Evolutionary conservation across 2,888 invertebrate genomes (phyloP).

Genomic region (Drosophila affinis): DNA sequence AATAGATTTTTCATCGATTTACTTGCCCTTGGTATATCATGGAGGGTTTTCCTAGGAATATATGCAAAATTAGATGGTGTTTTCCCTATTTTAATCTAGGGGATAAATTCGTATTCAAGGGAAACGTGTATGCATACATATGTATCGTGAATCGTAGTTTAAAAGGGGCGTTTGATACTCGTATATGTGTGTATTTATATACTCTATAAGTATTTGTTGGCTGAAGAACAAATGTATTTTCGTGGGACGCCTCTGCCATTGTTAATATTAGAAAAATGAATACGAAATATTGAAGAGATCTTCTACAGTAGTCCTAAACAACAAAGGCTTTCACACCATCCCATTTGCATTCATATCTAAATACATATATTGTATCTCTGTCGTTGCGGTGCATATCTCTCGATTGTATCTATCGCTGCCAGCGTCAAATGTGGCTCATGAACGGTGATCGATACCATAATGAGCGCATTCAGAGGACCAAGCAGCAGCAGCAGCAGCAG

Average conservation of each 20-base stretch:
- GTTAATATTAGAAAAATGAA: neutral
- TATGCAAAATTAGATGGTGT: neutral
- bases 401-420: conserved; percentile 37
- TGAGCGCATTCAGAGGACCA: conserved; percentile 44
- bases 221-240: no score
- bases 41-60: neutral
- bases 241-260: no score
- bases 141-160: no score
- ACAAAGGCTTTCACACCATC: neutral
- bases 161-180: no score
- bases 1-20: neutral
- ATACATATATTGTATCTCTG: conserved; percentile 9
- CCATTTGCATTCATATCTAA: conserved; percentile 33
- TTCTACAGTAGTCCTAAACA: neutral
- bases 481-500: conserved; percentile 13
- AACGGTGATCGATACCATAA: conserved; percentile 61
- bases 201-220: no score
- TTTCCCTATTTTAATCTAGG: neutral
- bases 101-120: no score
- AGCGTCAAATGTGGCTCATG: conserved; percentile 51
- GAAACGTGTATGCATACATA: no score
- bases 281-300: neutral
- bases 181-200: no score
- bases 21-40: neutral
- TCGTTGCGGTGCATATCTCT: conserved; percentile 29